Evolutionary conservation across 2,888 invertebrate genomes (phyloP).

Genomic region (Patella depressa): DNA sequence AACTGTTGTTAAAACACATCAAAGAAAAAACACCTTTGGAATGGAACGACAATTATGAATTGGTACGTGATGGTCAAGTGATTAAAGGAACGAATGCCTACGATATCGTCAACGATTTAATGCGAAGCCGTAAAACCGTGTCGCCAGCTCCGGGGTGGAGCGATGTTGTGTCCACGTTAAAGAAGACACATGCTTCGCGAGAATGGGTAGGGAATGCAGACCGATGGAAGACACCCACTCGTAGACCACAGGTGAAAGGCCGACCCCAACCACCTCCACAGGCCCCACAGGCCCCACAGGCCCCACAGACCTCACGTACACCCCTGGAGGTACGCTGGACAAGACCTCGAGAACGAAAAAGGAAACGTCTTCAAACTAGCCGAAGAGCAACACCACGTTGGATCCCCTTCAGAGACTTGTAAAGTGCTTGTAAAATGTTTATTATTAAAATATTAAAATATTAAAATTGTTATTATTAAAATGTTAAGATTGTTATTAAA

Average conservation of each 20-base stretch:
- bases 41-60: background rate
- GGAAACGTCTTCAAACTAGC: too few relatives aligned
- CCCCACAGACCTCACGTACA: background rate
- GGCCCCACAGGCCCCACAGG: background rate
- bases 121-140: background rate
- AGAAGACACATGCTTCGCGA: background rate
- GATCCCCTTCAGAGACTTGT: too few relatives aligned
- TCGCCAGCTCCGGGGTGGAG: background rate
- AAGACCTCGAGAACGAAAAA: too few relatives aligned
- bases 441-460: too few relatives aligned
- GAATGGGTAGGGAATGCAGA: background rate
- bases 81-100: background rate
- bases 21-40: background rate
- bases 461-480: too few relatives aligned
- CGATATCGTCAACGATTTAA: conserved; percentile 6
- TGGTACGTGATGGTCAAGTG: background rate
- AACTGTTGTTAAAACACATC: background rate
- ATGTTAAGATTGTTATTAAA: too few relatives aligned
- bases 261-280: background rate
- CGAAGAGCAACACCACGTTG: too few relatives aligned
- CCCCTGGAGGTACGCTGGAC: background rate
- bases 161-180: background rate
- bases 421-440: too few relatives aligned
- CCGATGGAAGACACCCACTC: background rate
- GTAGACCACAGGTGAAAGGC: too few relatives aligned